Evolutionary conservation across 2,797 vertebrate genomes (phyloP).

Genomic region (Bovichtus diacanthus): DNA sequence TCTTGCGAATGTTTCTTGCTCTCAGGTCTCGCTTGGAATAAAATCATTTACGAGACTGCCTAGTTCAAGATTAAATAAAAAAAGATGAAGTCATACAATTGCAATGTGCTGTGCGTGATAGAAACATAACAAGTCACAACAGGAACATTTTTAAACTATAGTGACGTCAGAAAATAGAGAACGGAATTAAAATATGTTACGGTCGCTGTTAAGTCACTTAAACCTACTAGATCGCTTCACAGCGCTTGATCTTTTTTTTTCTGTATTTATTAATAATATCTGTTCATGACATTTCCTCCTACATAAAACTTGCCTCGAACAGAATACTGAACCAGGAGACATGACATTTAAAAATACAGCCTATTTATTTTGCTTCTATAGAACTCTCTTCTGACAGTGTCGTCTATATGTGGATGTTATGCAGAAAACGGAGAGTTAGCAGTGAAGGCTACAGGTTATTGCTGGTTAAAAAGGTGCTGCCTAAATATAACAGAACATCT

Average conservation of each 20-base stretch:
- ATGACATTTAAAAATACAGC: not conserved
- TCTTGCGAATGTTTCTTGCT: too few relatives aligned
- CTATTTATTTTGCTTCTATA: not conserved
- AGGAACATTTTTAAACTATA: not conserved
- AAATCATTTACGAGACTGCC: too few relatives aligned
- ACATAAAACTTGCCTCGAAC: not conserved
- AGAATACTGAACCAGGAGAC: constrained; percentile 5
- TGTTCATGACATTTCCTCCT: constrained; percentile 5
- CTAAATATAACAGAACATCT: constrained; percentile 40
- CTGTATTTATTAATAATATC: constrained; percentile 7
- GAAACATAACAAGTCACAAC: not conserved
- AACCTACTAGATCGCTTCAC: not conserved
- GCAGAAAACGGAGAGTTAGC: constrained; percentile 4
- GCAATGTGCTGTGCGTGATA: too few relatives aligned
- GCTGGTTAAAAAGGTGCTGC: constrained; percentile 28
- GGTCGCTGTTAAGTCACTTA: not conserved
- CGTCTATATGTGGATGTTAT: not conserved
- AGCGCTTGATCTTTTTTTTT: not conserved
- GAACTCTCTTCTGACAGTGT: not conserved
- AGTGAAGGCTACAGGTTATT: constrained; percentile 19
- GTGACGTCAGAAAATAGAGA: not conserved
- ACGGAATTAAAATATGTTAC: not conserved
- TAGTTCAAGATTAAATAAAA: too few relatives aligned
- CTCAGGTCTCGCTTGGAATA: too few relatives aligned
- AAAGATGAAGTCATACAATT: constrained; percentile 14